phyloP scores from a whole-genome alignment of 2,113 vertebrate genomes.

The Grallaria varia region DNA sequence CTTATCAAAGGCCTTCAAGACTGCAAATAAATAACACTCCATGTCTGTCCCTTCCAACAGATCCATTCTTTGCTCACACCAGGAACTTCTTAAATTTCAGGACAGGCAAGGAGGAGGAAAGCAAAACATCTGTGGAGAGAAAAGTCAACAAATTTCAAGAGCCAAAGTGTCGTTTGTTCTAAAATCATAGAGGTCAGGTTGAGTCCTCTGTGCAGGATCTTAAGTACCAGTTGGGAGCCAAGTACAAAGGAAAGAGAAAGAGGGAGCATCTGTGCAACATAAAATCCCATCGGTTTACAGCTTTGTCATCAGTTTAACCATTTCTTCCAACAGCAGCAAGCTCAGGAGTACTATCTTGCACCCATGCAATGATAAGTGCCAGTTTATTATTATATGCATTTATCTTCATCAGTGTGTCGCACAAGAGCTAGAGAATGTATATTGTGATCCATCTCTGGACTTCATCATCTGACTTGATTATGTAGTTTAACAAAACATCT shows the following conservation, averaged over 20 bases:
- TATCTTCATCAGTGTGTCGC: neutral
- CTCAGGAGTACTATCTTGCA: neutral
- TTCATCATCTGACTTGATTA: neutral
- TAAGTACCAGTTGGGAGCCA: constrained; percentile 41
- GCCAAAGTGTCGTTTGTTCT: constrained; percentile 43
- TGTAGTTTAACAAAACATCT: neutral
- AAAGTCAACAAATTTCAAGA: constrained; percentile 74
- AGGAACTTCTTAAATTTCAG: constrained; percentile 71
- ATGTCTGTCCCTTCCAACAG: constrained; percentile 9
- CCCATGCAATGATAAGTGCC: neutral
- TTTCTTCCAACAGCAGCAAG: neutral
- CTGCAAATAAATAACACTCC: neutral
- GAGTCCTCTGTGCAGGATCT: constrained; percentile 46
- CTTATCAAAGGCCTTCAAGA: neutral
- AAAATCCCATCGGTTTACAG: neutral
- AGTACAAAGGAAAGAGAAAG: constrained; percentile 44
- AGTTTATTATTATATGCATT: neutral
- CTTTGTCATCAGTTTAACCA: neutral
- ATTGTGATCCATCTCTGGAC: neutral
- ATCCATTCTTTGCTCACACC: constrained; percentile 1
- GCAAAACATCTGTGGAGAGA: constrained; percentile 67
- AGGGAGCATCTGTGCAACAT: constrained; percentile 25
- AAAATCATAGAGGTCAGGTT: constrained; percentile 49
- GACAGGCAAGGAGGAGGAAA: constrained; percentile 53
- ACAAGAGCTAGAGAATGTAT: neutral